These are phyloP conservation scores for Heliconius hortense DNA, from an alignment of 2,888 invertebrate species.

Conservation along the genomic window DNA sequence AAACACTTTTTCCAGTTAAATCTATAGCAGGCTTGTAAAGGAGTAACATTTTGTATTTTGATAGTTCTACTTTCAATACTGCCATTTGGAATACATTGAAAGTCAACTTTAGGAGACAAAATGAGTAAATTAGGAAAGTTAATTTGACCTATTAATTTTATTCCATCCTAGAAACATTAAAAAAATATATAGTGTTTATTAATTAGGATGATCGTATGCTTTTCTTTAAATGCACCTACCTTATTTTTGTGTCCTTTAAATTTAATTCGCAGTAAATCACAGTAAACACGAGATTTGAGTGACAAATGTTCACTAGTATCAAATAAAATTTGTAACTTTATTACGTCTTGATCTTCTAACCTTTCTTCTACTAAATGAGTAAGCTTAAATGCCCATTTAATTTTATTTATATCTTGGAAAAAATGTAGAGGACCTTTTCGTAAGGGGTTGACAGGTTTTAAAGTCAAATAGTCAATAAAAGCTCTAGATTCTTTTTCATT, in stretches of 20 bases:
- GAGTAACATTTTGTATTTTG: conserved; percentile 71
- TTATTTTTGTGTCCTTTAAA: conserved; percentile 75
- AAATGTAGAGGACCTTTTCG: conserved; percentile 63
- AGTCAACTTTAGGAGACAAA: conserved; percentile 79
- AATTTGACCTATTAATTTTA: conserved; percentile 84
- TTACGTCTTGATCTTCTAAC: conserved; percentile 70
- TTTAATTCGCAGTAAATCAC: conserved; percentile 67
- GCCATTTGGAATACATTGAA: conserved; percentile 81
- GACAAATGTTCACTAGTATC: conserved; percentile 70
- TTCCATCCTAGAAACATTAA: conserved; percentile 80
- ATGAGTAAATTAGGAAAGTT: conserved; percentile 86
- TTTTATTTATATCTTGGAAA: conserved; percentile 72
- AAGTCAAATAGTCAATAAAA: conserved; percentile 68
- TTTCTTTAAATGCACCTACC: conserved; percentile 48
- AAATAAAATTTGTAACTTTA: conserved; percentile 73
- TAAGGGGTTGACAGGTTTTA: conserved; percentile 62
- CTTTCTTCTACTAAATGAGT: conserved; percentile 65
- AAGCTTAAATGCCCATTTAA: conserved; percentile 70
- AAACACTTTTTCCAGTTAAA: conserved; percentile 67
- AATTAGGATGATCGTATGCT: background rate
- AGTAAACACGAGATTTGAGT: conserved; percentile 67
- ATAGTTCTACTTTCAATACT: conserved; percentile 67
- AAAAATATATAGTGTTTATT: conserved; percentile 1
- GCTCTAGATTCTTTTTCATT: conserved; percentile 55
- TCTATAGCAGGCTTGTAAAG: conserved; percentile 66